phyloP scores from a whole-genome alignment of 2,888 invertebrate species.

The Anoplius nigerrimus region DNA sequence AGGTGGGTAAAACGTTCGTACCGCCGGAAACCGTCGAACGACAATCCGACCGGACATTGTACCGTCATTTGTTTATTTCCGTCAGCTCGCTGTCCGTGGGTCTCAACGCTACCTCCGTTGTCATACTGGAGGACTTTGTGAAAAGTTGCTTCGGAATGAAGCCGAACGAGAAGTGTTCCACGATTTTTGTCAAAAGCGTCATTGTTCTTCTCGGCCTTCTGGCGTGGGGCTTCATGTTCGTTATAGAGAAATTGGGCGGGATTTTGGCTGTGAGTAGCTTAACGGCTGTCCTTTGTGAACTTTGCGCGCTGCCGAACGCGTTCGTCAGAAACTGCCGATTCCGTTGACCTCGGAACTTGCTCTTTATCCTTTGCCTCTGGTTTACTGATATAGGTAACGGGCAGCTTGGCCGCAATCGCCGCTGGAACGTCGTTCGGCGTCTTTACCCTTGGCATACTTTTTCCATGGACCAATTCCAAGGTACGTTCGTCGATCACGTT shows the following conservation, averaged over 20 bases:
- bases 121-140: conserved; percentile 88
- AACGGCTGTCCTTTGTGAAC: no score
- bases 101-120: conserved; percentile 90
- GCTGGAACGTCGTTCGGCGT: conserved; percentile 89
- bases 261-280: conserved; percentile 81
- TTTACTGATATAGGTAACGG: conserved; percentile 77
- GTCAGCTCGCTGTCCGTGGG: conserved; percentile 91
- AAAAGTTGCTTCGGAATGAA: conserved; percentile 82
- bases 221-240: conserved; percentile 81
- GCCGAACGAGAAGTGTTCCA: conserved; percentile 79
- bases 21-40: no score
- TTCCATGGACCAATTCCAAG: conserved; percentile 86
- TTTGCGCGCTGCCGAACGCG: no score
- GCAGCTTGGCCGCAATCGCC: conserved; percentile 88
- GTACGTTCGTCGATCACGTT: conserved; percentile 71
- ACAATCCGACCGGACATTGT: no score
- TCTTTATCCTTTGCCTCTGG: no score
- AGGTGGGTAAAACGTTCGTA: conserved; percentile 76
- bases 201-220: conserved; percentile 81
- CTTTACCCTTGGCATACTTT: conserved; percentile 88
- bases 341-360: no score
- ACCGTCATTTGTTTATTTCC: conserved; percentile 35
- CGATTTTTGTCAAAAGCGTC: conserved; percentile 80
- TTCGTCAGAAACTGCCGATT: no score
- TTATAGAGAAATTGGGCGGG: conserved; percentile 86